phyloP scores from a whole-genome alignment of 2,797 vertebrate genomes.

The Darevskia mixta region DNA sequence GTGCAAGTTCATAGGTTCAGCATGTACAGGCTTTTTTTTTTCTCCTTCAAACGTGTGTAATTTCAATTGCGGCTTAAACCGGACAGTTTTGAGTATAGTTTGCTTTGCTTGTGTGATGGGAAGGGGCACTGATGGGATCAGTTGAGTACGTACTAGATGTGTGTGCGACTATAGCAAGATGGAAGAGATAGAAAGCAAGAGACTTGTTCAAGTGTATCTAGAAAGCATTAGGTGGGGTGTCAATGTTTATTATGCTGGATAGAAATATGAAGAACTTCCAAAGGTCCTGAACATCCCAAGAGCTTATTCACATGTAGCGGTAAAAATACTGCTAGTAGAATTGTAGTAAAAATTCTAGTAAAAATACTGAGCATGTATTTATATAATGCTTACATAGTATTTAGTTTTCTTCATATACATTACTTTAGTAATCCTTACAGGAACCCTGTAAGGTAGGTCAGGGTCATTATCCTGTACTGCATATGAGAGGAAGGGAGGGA shows the following conservation, averaged over 20 bases:
- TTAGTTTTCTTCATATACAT: neutral
- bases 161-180: neutral
- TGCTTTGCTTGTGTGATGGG: neutral
- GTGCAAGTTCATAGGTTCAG: conserved; percentile 31
- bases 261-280: neutral
- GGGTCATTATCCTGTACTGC: neutral
- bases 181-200: neutral
- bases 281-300: neutral
- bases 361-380: neutral
- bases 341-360: neutral
- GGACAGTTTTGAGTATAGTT: neutral
- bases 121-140: neutral
- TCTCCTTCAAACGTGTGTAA: conserved; percentile 20
- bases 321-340: neutral
- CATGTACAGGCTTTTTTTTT: conserved; percentile 13
- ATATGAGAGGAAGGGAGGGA: neutral
- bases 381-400: neutral
- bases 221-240: neutral
- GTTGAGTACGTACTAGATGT: neutral
- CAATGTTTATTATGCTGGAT: neutral
- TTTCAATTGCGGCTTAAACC: conserved; percentile 9
- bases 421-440: neutral
- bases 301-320: neutral
- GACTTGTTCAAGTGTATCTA: neutral
- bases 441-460: neutral